Conservation (phyloP, 1,140 invertebrate genomes). For the Bombus difficillimus region DNA sequence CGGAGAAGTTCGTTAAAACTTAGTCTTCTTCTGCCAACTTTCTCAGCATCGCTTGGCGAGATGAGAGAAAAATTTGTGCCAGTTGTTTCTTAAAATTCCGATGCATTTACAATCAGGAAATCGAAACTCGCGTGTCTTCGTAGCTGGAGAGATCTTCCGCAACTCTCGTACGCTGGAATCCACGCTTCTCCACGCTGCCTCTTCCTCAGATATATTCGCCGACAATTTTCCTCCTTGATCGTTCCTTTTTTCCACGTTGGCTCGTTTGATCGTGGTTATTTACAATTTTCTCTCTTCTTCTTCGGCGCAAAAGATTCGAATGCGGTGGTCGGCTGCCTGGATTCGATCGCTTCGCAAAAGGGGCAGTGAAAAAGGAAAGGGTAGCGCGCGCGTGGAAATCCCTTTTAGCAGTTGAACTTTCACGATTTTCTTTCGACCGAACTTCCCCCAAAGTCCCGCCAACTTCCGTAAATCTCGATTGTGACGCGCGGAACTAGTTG, state of each 20-base stretch:
- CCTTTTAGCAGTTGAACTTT: conserved; percentile 48
- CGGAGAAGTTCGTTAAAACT: neutral
- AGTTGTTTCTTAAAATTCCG: neutral
- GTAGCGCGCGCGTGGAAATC: conserved; percentile 9
- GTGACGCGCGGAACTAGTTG: conserved; percentile 44
- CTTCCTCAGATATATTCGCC: too few species aligned
- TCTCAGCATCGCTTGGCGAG: accelerated
- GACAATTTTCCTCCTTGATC: neutral
- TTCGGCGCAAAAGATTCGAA: neutral
- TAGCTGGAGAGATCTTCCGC: neutral
- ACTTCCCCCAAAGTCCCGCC: conserved; percentile 15
- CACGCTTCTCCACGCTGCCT: too few species aligned
- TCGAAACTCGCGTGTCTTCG: neutral
- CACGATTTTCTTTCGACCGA: conserved; percentile 35
- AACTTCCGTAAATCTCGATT: conserved; percentile 59
- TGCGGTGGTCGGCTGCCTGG: neutral
- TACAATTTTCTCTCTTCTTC: neutral
- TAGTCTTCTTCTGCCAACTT: neutral
- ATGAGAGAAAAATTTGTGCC: neutral
- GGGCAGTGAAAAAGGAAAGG: neutral
- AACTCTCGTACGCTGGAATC: neutral
- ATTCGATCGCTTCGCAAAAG: conserved; percentile 20
- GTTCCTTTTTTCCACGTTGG: too few species aligned
- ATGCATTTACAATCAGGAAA: neutral
- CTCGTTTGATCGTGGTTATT: neutral